A percentile compares a stretch with the other conserved stretches of the same genome.
Conservation (phyloP, 1,140 invertebrate genomes). For the Platorchestia sp. region DNA sequence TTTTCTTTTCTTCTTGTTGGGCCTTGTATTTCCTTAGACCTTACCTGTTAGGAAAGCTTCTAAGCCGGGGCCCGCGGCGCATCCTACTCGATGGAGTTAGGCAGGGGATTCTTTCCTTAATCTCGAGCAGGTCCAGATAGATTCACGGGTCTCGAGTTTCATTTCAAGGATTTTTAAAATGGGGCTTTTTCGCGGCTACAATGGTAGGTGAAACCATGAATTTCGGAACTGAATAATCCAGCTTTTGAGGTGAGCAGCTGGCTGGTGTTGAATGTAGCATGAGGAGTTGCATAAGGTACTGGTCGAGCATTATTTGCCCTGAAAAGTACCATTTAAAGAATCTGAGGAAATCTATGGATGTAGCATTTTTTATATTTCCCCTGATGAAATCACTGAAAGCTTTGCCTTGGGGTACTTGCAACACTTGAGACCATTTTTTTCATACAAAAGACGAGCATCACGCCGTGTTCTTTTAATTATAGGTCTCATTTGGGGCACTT, state of each 20-base stretch:
- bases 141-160: neutral
- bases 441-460: neutral
- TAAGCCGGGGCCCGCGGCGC: neutral
- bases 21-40: neutral
- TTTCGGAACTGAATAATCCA: neutral
- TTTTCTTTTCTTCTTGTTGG: neutral
- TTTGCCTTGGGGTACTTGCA: neutral
- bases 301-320: neutral
- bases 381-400: neutral
- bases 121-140: neutral
- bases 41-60: constrained; percentile 54
- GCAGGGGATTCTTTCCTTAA: neutral
- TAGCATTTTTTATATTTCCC: neutral
- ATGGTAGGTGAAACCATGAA: neutral
- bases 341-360: neutral
- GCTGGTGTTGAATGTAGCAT: neutral
- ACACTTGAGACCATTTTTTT: neutral
- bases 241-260: neutral
- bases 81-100: constrained; percentile 24
- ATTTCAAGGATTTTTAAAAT: neutral
- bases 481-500: neutral
- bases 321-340: neutral
- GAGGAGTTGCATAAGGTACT: neutral
- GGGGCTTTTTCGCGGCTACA: neutral
- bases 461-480: neutral